Base-by-base conservation (phyloP, 2,888 invertebrate genomes). In the Panzeria rudis region DNA sequence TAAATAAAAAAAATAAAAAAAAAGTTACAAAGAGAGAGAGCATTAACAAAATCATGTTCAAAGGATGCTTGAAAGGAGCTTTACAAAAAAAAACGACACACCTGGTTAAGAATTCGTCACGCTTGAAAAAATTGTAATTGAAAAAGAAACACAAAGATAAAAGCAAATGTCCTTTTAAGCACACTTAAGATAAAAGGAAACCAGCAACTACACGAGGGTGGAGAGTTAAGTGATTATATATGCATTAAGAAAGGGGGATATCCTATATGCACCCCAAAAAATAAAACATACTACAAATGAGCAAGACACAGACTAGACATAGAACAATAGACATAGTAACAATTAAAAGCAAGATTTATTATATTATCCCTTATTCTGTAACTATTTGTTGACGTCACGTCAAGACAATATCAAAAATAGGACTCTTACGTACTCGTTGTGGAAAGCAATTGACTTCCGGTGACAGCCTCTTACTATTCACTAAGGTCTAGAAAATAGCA, bases 101-200 rank as follows among this genome's bases (percentile, higher is more conserved):
- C 25, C 68, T 69, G 59, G 41, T 69, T 61, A 38, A 29, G 47
- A 35, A 68, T 56, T 77, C 47, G 23, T 59, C 47, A 59, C 44
- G 47, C 35, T 32, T 68, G 47, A 66, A 59, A 35, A 35, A 77
- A 68, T 47, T 68, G 32, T 77, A 77, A 77, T 68, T 68, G 66
- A 9, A 35, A 77, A 59, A 68, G 77, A 71, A 71, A 52, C 13
- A 50, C 17, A 56, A 35, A 72, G 64, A 72, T 64, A 64, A 71
- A 79, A 79, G 79, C 54, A 79, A 79, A 79, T 79, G 64, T 72
- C 54, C 44, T 56, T 62, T 79, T 13, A 72, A 79, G 79, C 6
- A 44, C 54, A 29, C 35, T 79, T 47, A 20, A 61, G 62, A 64
- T 77, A 17, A 68, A 54, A 72, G 44, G 32, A 64, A 59, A 68